Evolutionary conservation across 1,140 invertebrate species (phyloP).

Genomic region (Orchestia grillus): DNA sequence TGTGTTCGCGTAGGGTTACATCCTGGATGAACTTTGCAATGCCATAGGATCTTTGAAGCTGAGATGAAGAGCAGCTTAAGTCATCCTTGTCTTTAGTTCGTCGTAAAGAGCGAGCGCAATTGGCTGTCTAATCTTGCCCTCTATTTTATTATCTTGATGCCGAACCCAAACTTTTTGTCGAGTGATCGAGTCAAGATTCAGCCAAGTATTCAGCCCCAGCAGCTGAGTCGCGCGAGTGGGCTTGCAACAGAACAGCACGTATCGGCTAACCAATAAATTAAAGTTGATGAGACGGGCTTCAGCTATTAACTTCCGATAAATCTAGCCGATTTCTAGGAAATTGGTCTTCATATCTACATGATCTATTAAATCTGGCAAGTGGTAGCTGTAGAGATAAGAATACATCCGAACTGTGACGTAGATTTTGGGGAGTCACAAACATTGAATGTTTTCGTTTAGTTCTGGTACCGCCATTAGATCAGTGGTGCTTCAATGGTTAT

Average conservation of each 20-base stretch:
- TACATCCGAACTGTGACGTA: not conserved
- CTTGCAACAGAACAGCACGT: not conserved
- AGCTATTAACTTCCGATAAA: not conserved
- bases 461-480: not conserved
- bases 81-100: not conserved
- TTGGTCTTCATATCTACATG: not conserved
- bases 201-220: not conserved
- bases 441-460: not conserved
- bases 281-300: not conserved
- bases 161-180: not conserved
- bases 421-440: not conserved
- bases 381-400: not conserved
- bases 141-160: not conserved
- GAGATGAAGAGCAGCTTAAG: not conserved
- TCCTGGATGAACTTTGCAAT: not conserved
- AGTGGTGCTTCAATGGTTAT: not conserved
- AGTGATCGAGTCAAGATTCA: not conserved
- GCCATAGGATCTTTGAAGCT: not conserved
- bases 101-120: conserved; percentile 6
- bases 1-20: not conserved
- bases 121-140: not conserved
- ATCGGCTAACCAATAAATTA: not conserved
- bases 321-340: not conserved
- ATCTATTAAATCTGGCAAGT: not conserved
- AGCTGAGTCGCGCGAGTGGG: too few relatives aligned